These are phyloP conservation scores for Poeciliopsis prolifica DNA, from an alignment of 2,113 vertebrate genomes.

Conservation along the genomic window DNA sequence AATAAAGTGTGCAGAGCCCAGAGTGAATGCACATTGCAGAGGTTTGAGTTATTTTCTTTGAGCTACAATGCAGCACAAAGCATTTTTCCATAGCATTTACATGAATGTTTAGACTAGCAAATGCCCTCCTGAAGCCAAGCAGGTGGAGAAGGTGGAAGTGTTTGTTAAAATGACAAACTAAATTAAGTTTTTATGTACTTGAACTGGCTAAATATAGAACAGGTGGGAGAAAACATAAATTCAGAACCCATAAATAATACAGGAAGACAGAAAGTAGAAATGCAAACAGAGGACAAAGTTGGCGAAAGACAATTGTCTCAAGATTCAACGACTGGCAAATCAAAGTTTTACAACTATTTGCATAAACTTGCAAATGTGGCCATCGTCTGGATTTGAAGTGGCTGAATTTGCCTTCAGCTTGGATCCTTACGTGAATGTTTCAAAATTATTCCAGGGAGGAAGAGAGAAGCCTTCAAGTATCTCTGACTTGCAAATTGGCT, in stretches of 20 bases:
- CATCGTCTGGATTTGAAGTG: conserved; percentile 61
- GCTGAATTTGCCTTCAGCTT: conserved; percentile 76
- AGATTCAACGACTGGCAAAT: conserved; percentile 40
- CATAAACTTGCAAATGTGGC: conserved; percentile 77
- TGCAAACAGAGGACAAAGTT: background rate
- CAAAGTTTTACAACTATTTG: conserved; percentile 78
- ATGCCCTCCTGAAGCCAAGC: conserved; percentile 66
- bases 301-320: conserved; percentile 1
- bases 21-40: conserved; percentile 19
- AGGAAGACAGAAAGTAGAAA: too few relatives aligned
- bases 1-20: background rate
- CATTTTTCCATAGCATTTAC: conserved; percentile 82
- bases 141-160: conserved; percentile 64
- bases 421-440: conserved; percentile 75
- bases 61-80: conserved; percentile 48
- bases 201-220: background rate
- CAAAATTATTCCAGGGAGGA: conserved; percentile 54
- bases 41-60: conserved; percentile 54
- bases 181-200: background rate
- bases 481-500: conserved; percentile 48
- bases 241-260: rapidly evolving
- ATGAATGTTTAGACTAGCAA: conserved; percentile 82
- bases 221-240: rapidly evolving
- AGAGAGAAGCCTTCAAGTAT: conserved; percentile 32
- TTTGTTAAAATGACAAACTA: conserved; percentile 36